Evolutionary conservation across 23 tunicate genomes (phyloP).

Genomic region (Oikopleura albicans): DNA sequence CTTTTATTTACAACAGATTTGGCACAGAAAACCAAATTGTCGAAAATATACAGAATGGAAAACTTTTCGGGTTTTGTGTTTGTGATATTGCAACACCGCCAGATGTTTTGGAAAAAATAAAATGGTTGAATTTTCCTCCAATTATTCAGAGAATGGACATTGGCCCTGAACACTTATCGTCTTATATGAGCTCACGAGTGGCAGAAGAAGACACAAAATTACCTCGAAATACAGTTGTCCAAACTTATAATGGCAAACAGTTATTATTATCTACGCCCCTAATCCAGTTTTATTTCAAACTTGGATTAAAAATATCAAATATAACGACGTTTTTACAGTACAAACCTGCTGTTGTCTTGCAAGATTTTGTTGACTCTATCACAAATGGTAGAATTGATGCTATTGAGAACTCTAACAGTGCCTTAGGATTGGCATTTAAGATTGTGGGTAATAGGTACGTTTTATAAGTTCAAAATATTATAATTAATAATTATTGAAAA

Average conservation of each 20-base stretch:
- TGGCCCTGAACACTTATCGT: neutral
- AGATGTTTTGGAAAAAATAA: neutral
- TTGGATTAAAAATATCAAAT: neutral
- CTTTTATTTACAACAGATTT: neutral
- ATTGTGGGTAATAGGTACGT: neutral
- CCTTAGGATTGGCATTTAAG: neutral
- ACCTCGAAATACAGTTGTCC: neutral
- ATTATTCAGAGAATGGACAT: neutral
- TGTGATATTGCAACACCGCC: neutral
- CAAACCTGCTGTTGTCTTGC: neutral
- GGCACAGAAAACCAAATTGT: neutral
- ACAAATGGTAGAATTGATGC: neutral
- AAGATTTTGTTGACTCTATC: neutral
- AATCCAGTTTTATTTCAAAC: neutral
- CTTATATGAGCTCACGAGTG: neutral
- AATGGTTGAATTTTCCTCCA: neutral
- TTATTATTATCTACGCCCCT: neutral
- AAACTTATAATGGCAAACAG: neutral
- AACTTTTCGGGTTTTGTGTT: neutral
- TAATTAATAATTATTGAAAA: too few relatives aligned
- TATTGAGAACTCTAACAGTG: neutral
- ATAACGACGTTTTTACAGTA: neutral
- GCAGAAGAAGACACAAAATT: neutral
- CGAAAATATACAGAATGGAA: neutral
- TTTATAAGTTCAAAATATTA: too few relatives aligned